phyloP scores from a whole-genome alignment of 1,140 invertebrate genomes.

The Lerema accius region DNA sequence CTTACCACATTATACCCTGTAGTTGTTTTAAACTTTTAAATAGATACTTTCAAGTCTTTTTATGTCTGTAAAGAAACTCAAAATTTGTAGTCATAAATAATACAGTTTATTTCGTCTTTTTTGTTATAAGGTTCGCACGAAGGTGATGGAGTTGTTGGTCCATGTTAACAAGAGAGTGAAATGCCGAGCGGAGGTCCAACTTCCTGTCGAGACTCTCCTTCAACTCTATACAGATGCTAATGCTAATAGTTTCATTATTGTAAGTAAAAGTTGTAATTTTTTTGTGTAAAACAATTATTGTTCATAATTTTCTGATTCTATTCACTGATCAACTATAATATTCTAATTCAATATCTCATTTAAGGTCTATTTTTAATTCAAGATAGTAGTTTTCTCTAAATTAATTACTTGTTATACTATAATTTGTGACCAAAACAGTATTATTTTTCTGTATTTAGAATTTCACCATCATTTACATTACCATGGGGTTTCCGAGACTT shows the following conservation, averaged over 20 bases:
- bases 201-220: conserved; percentile 93
- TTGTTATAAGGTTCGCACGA: conserved; percentile 71
- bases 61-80: no score
- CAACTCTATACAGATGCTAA: conserved; percentile 91
- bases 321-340: not conserved
- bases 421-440: not conserved
- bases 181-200: conserved; percentile 90
- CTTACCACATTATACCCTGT: no score
- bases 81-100: not conserved
- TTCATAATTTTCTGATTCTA: not conserved
- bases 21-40: no score
- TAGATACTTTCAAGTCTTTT: no score
- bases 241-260: conserved; percentile 92
- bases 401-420: not conserved
- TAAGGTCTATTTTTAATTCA: no score
- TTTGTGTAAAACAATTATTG: no score
- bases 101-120: not conserved
- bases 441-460: conserved; percentile 85
- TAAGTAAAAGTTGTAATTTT: no score
- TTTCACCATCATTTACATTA: conserved; percentile 97
- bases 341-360: no score
- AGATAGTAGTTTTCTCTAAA: no score
- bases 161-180: conserved; percentile 96
- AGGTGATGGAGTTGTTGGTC: conserved; percentile 96
- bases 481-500: conserved; percentile 94